These are phyloP conservation scores for Drosophila navojoa DNA, from an alignment of 1,140 invertebrate genomes.

Conservation along the genomic window DNA sequence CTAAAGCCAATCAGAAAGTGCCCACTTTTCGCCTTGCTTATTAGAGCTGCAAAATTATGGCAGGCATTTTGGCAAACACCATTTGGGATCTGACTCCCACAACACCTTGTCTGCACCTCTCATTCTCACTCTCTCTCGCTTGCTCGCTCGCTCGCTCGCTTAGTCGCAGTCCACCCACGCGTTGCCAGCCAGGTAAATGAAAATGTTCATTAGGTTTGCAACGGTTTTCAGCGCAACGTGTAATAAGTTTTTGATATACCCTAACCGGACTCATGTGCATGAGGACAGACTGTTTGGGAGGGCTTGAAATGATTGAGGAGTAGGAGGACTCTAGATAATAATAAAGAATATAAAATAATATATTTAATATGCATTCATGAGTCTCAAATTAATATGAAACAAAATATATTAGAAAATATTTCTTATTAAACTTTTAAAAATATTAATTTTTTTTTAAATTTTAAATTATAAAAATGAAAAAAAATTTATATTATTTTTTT, in stretches of 20 bases:
- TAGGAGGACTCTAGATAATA: too few relatives aligned
- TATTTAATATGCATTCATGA: too few relatives aligned
- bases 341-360: too few relatives aligned
- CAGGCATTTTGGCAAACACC: conserved; percentile 45
- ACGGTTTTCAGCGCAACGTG: conserved; percentile 76
- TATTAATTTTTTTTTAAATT: too few relatives aligned
- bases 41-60: conserved; percentile 77
- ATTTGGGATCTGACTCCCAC: conserved; percentile 27
- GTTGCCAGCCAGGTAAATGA: conserved; percentile 64
- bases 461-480: too few relatives aligned
- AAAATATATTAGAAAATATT: too few relatives aligned
- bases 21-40: conserved; percentile 59
- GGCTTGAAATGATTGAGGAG: too few relatives aligned
- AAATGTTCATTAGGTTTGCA: conserved; percentile 80
- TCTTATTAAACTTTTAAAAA: too few relatives aligned
- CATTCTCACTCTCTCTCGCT: conserved; percentile 4
- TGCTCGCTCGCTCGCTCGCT: background rate
- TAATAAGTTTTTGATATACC: conserved; percentile 64
- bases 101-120: background rate
- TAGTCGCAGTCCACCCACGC: conserved; percentile 58
- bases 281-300: background rate
- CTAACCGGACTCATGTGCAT: background rate
- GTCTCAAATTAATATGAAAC: too few relatives aligned
- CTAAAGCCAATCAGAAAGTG: conserved; percentile 40
- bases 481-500: too few relatives aligned